Percentiles rank a stretch among this genome's conserved stretches.
These are phyloP conservation scores for Polyploca ridens DNA, from an alignment of 2,888 invertebrate species.

Conservation along the genomic window DNA sequence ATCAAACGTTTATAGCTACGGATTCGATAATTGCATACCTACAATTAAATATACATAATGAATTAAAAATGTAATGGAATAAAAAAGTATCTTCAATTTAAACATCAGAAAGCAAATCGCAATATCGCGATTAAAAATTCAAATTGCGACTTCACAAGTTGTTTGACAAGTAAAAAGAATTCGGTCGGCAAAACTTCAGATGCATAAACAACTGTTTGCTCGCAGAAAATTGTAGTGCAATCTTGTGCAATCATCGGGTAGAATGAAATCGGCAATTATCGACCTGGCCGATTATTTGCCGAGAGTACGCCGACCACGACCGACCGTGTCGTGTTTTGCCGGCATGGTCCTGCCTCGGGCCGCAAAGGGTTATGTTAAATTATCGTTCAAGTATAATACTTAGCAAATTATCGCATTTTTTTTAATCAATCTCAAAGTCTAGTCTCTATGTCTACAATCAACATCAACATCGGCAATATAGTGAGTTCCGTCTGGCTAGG, in stretches of 20 bases:
- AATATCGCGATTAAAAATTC: not conserved
- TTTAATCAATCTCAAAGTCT: not conserved
- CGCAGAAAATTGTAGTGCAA: constrained; percentile 66
- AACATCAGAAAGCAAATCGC: not conserved
- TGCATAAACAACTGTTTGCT: constrained; percentile 45
- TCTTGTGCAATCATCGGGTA: constrained; percentile 63
- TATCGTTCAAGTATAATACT: constrained; percentile 15
- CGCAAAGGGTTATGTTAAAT: constrained; percentile 19
- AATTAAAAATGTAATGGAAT: not conserved
- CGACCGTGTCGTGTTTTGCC: constrained; percentile 27
- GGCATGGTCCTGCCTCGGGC: constrained; percentile 35
- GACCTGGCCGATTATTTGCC: constrained; percentile 54
- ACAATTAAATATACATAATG: not conserved
- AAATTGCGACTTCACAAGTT: constrained; percentile 42
- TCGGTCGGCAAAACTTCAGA: constrained; percentile 25
- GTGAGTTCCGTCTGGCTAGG: not conserved
- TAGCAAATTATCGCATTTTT: constrained; percentile 22
- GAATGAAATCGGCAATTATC: constrained; percentile 60
- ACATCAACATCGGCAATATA: too few species aligned
- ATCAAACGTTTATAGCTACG: not conserved
- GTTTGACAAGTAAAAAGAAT: constrained; percentile 42
- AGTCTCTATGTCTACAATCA: too few species aligned
- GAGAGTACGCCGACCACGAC: constrained; percentile 36
- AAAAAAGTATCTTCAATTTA: not conserved
- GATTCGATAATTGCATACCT: not conserved